Base-by-base conservation (phyloP, 92 coral and sea anemone species). In the Parazoanthus atlanticus region DNA sequence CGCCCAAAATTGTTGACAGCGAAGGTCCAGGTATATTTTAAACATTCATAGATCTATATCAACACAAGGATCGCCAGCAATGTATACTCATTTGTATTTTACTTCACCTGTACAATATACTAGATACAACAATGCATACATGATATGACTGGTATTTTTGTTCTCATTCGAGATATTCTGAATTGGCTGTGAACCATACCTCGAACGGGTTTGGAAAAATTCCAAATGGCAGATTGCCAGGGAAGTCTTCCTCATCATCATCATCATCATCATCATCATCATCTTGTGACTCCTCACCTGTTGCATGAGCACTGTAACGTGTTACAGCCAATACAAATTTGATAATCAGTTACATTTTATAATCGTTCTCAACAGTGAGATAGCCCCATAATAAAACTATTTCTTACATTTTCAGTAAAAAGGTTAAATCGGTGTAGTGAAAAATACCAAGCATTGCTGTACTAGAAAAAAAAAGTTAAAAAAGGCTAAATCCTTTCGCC, bases 181-280 rank as follows among this genome's bases (percentile, higher is more conserved):
- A 30, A 12, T 28, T 16, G 28, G 16, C n/a, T 71, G 36, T 29
- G 76, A 2, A 65, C 21, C n/a, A 25, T 83, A 83, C 86, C 86
- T 83, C 86, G 15, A 83, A 38, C 12, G 86, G 86, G 38, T 83
- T 83, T 25, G 86, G 76, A 25, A 83, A 43, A 38, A 83, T 83
- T 6, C 58, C 61, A 83, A 83, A 67, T 41, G 28, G 86, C 34
- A 83, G 13, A 41, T 26, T 52, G 3, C 32, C 65, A 66, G 86
- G 77, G 38, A 83, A 83, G 61, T 21, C 31, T 31, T 77, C 30
- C 2, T 76, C 52, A 15, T 81, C 74, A 33, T 58, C 75, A 5
- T 81, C 85, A 56, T 56, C 86, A 82, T 82, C 86, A 56, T 58
- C 85, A 61, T 64, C 86, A 67, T 82, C 85, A 61, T 61, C 75